Evolutionary conservation across 2,888 invertebrate species (phyloP).

Genomic region (Lydus trimaculatus): DNA sequence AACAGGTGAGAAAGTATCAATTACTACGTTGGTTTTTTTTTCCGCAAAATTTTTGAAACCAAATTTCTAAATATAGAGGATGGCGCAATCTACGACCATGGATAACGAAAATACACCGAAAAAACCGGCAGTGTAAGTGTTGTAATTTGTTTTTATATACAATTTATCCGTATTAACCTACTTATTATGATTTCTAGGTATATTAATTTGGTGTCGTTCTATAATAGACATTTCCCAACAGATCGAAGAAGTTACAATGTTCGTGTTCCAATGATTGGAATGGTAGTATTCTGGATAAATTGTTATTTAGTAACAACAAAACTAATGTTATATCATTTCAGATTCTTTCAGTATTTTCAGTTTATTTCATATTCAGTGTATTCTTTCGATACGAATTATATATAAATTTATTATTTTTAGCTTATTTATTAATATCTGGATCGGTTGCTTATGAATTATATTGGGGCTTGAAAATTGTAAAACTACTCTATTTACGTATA

Average conservation of each 20-base stretch:
- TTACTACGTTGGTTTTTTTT: no score
- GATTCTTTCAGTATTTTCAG: conserved; percentile 5
- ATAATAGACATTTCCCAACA: conserved; percentile 13
- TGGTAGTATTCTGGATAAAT: not conserved
- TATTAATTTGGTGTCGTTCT: conserved; percentile 5
- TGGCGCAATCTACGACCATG: not conserved
- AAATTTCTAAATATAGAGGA: not conserved
- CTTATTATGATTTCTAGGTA: not conserved
- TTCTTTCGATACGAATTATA: not conserved
- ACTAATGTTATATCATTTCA: conserved; percentile 6
- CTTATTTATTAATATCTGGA: not conserved
- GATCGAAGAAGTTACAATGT: conserved; percentile 8
- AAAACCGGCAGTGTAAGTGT: not conserved
- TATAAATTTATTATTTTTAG: not conserved
- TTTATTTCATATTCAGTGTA: not conserved
- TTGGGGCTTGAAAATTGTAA: conserved; percentile 10
- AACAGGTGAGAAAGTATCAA: no score
- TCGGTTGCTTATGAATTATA: not conserved
- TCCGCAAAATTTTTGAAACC: no score
- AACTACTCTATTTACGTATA: not conserved
- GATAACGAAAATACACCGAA: not conserved
- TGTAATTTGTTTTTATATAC: not conserved
- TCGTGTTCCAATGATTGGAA: not conserved
- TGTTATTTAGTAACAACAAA: no score
- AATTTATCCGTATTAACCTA: not conserved